Base-by-base conservation (phyloP, 2,113 vertebrate species). In the Mastomys coucha region DNA sequence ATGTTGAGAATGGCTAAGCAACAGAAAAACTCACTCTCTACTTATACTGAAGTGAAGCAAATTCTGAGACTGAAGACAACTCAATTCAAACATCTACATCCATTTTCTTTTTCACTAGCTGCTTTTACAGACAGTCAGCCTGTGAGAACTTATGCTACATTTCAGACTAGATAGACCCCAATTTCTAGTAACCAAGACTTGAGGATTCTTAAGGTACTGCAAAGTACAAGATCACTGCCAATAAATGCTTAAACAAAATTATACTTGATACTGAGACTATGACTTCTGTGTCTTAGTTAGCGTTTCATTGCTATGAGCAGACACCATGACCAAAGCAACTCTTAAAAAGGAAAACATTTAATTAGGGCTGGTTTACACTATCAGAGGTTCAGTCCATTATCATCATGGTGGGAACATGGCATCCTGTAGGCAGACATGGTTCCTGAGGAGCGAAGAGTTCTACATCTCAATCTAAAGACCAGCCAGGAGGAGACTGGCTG, bases 31-130 rank as follows among this genome's bases (percentile, higher is more conserved):
- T 65, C 39, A 53, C 8, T 73, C 80, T 86, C 80, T 7, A 76
- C 28, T 26, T 72, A 82, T 16, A 80, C 20, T 28, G 51, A 7
- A 69, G 31, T 58, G 42, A 12, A 31, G 11, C 80, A 88, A 58
- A 51, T 7, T 33, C 58, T 20, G 39, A 51, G 85, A 65, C 63
- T 95, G 67, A 88, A 67, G 20, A 65, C 36, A 60, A 45, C 69
- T 88, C 58, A 95, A 80, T n/a, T 24, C 69, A 89, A 87, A 78
- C 9, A 31, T 81, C 67, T 20, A 45, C 42, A 88, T 58, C 24
- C 85, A 81, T 49, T 89, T 82, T 53, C 60, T 72, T 75, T 92
- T 89, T 49, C 56, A 86, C 56, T 36, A 67, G 77, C 84, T 93
- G 19, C 28, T 91, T 42, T 56, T 72, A 69, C 17, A 92, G 45